Evolutionary conservation across 2,113 vertebrate species (phyloP).

Genomic region (Pseudorhombus dupliciocellatus): DNA sequence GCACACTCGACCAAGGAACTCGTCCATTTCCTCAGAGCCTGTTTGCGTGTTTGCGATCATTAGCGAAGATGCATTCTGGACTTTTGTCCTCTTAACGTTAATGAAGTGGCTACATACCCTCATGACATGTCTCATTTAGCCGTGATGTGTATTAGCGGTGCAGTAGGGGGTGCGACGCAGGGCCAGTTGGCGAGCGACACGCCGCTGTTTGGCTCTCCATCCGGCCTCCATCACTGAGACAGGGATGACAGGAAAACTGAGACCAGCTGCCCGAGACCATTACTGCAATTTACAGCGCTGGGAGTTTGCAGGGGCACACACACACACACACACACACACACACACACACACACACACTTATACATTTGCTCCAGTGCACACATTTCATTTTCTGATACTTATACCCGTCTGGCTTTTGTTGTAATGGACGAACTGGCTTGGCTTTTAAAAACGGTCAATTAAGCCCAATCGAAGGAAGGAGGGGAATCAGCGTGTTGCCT

Average conservation of each 20-base stretch:
- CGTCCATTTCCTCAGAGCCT: background rate
- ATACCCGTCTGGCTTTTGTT: conserved; percentile 63
- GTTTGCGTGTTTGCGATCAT: conserved; percentile 3
- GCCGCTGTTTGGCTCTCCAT: conserved; percentile 37
- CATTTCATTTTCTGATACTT: conserved; percentile 46
- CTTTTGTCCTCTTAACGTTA: background rate
- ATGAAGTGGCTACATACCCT: background rate
- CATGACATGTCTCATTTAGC: conserved; percentile 17
- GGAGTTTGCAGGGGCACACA: conserved; percentile 4
- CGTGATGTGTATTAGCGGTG: conserved; percentile 20
- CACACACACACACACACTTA: conserved; percentile 12
- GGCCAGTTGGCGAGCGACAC: conserved; percentile 7
- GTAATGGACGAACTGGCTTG: conserved; percentile 68
- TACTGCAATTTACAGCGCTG: conserved; percentile 45
- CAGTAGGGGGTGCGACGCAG: conserved; percentile 1
- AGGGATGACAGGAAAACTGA: conserved; percentile 57
- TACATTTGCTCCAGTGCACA: conserved; percentile 1
- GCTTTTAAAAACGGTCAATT: conserved; percentile 76
- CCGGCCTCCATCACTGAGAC: conserved; percentile 46
- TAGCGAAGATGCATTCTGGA: background rate
- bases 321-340: conserved; percentile 20
- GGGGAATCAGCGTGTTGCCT: conserved; percentile 67
- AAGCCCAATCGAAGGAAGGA: conserved; percentile 58
- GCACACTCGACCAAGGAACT: conserved; percentile 11
- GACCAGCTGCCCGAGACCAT: conserved; percentile 66